phyloP scores from a whole-genome alignment of 2,888 invertebrate species.

The Acrocyrtus sp. region DNA sequence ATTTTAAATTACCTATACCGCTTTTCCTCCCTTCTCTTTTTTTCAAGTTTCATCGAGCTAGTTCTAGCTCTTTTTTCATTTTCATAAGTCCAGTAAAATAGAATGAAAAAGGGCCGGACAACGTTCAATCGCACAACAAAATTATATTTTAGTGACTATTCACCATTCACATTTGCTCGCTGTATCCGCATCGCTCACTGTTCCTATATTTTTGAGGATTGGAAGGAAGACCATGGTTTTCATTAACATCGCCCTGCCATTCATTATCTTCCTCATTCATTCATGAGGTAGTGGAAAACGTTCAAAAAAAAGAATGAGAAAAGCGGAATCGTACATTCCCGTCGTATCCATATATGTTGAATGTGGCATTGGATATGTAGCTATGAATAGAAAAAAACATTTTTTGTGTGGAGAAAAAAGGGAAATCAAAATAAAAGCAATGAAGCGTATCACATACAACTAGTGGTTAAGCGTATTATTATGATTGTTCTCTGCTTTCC shows the following conservation, averaged over 20 bases:
- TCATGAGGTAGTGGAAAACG: neutral
- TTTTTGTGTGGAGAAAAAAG: neutral
- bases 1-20: no score
- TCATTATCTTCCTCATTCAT: neutral
- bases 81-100: no score
- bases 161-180: no score
- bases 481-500: slow-evolving; percentile 17
- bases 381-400: neutral
- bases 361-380: no score
- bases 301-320: neutral
- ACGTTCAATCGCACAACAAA: no score
- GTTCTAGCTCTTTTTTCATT: no score
- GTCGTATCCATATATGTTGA: neutral
- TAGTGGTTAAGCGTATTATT: slow-evolving; percentile 26
- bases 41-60: no score
- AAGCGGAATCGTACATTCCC: neutral
- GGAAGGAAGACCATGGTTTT: neutral
- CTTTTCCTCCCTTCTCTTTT: no score
- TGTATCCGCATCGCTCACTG: no score
- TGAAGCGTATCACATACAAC: neutral
- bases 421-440: neutral
- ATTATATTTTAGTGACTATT: no score
- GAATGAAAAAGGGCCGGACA: no score
- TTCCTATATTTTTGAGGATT: neutral
- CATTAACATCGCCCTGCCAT: neutral